A percentile compares a stretch with the other conserved stretches of the same genome.
Evolutionary conservation across 1,140 invertebrate species (phyloP).

Genomic region (Yoshiicerus persimilis): DNA sequence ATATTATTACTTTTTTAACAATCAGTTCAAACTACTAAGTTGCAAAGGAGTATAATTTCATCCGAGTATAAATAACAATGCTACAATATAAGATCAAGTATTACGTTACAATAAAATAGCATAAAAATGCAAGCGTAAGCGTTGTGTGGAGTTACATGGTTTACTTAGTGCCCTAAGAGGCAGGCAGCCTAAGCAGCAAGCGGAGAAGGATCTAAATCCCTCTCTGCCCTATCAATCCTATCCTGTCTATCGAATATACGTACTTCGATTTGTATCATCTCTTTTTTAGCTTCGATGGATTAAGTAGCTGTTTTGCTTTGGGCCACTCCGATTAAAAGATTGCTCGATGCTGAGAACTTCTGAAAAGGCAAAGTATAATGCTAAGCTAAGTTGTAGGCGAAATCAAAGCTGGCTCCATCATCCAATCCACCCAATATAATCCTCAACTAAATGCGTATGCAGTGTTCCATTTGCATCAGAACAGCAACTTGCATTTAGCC

Average conservation of each 20-base stretch:
- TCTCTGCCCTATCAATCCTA: background rate
- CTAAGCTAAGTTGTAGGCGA: background rate
- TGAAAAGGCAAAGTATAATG: background rate
- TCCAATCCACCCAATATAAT: background rate
- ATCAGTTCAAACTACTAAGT: background rate
- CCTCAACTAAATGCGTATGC: background rate
- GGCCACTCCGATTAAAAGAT: conserved; percentile 35
- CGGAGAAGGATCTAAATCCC: background rate
- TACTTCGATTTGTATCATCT: background rate
- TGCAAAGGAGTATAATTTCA: background rate
- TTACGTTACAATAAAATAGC: background rate
- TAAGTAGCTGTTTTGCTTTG: conserved; percentile 42
- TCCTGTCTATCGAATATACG: background rate
- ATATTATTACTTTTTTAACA: background rate
- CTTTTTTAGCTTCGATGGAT: background rate
- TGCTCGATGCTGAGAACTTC: background rate
- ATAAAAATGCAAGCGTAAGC: background rate
- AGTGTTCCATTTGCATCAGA: background rate
- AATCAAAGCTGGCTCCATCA: background rate
- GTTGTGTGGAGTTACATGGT: background rate
- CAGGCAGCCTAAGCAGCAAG: background rate
- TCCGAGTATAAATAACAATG: no score
- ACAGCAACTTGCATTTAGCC: background rate
- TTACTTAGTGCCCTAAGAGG: background rate
- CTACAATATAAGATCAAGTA: no score